Base-by-base conservation (phyloP, 2,888 invertebrate genomes). In the Linnaemya vulpina region DNA sequence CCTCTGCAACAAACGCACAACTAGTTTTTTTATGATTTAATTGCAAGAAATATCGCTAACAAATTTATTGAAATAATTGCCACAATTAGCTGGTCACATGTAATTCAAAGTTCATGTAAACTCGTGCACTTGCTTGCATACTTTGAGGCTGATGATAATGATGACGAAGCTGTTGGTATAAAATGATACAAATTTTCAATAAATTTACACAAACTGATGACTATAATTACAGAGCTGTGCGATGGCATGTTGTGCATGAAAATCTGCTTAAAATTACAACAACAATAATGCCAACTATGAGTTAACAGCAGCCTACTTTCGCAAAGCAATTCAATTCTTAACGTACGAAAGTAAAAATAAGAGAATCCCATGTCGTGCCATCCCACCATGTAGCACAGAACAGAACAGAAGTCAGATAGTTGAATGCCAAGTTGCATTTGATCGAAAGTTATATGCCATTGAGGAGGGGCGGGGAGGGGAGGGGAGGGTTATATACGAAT, bases 141-240 rank as follows among this genome's bases (percentile, higher is more conserved):
- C 67, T 51, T 53, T 51, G 43, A 75, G 17, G 30, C 43, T 77
- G 80, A 62, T 83, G 55, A 84, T 81, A 76, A 62, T 83, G 55
- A 80, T 74, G 84, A 78, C 49, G 60, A 74, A 78, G 46, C 49
- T 58, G 40, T 20, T 84, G 81, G 51, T 74, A 60, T 70, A 70
- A 73, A 80, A 78, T 75, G 38, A 85, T 81, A 74, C 78, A 70
- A 78, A 81, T 85, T 82, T 74, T 78, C 78, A 82, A 85, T 85
- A 82, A 81, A 85, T 82, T 82, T 78, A 70, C 78, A 81, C 78
- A 78, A 85, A 85, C 78, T 85, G 85, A 85, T 81, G 82, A 78
- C 74, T 78, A 74, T 85, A 85, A 85, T 85, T 85, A 85, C 77
- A 85, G 51, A 22, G 43, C 40, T 53, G 15, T 63, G 60, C 13